Conservation (phyloP, 2,113 vertebrate species). For the Engraulis encrasicolus region DNA sequence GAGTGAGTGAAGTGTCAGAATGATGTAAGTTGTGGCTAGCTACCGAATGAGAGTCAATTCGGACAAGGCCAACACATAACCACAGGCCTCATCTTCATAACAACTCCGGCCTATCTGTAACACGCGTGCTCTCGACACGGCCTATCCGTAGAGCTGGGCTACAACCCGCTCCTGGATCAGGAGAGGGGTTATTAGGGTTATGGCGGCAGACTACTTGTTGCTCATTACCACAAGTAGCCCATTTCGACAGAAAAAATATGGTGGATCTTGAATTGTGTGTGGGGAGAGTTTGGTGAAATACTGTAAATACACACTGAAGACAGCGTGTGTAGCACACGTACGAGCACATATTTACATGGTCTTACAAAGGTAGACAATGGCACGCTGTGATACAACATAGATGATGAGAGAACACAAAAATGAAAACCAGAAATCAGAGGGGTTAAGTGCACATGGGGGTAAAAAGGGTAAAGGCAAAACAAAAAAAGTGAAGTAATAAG, state of each 20-base stretch:
- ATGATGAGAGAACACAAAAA: slow-evolving; percentile 34
- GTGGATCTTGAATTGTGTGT: slow-evolving; percentile 25
- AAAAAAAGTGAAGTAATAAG: neutral
- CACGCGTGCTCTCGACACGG: no score
- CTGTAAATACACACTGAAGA: slow-evolving; percentile 31
- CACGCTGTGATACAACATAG: slow-evolving; percentile 57
- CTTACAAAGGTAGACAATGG: slow-evolving; percentile 58
- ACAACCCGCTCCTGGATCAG: no score
- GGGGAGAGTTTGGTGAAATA: neutral
- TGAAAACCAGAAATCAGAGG: slow-evolving; percentile 49
- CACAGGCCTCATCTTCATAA: slow-evolving; percentile 37
- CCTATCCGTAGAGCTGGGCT: no score
- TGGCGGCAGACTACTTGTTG: no score
- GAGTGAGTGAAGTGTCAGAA: slow-evolving; percentile 32
- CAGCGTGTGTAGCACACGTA: slow-evolving; percentile 44
- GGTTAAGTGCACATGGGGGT: slow-evolving; percentile 28
- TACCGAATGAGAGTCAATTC: slow-evolving; percentile 54
- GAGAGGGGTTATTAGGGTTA: no score
- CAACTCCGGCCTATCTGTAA: slow-evolving; percentile 49
- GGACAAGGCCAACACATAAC: slow-evolving; percentile 51
- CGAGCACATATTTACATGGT: slow-evolving; percentile 46
- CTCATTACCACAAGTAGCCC: no score
- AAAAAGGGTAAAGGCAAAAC: slow-evolving; percentile 24
- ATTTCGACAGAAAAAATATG: no score
- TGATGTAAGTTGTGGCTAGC: slow-evolving; percentile 38